These are phyloP conservation scores for Atherinosoma microstoma DNA, from an alignment of 2,797 vertebrate genomes.

Conservation along the genomic window DNA sequence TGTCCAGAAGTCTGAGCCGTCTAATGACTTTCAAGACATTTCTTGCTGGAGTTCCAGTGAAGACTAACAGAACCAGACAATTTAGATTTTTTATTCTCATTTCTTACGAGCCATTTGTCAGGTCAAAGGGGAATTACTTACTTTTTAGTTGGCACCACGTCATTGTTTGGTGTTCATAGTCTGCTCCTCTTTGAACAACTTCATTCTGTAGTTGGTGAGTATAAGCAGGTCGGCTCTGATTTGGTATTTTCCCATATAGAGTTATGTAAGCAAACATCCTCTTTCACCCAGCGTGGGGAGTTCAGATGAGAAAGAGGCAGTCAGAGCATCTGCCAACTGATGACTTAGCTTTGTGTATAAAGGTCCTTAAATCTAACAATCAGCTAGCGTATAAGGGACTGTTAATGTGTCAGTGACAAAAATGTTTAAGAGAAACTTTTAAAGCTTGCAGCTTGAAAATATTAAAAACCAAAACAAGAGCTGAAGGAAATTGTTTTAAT, in stretches of 20 bases:
- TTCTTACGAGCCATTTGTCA: background rate
- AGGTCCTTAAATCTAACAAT: background rate
- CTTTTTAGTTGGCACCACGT: background rate
- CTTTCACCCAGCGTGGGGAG: background rate
- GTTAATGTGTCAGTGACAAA: background rate
- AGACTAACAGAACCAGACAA: background rate
- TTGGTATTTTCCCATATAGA: background rate
- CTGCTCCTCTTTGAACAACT: background rate
- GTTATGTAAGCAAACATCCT: background rate
- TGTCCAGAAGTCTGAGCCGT: background rate
- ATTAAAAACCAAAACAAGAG: background rate
- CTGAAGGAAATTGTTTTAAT: background rate
- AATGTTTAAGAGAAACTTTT: background rate
- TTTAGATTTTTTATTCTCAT: background rate
- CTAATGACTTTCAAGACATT: background rate
- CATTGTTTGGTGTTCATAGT: background rate
- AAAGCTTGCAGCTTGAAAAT: background rate
- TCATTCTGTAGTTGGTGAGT: background rate
- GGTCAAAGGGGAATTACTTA: background rate
- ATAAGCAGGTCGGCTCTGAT: background rate
- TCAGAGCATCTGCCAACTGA: background rate
- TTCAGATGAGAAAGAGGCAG: background rate
- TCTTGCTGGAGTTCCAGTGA: background rate
- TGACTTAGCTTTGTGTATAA: background rate
- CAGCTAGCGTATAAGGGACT: too few species aligned